Conservation (phyloP, 2,888 invertebrate species). For the Polietes domitor region DNA sequence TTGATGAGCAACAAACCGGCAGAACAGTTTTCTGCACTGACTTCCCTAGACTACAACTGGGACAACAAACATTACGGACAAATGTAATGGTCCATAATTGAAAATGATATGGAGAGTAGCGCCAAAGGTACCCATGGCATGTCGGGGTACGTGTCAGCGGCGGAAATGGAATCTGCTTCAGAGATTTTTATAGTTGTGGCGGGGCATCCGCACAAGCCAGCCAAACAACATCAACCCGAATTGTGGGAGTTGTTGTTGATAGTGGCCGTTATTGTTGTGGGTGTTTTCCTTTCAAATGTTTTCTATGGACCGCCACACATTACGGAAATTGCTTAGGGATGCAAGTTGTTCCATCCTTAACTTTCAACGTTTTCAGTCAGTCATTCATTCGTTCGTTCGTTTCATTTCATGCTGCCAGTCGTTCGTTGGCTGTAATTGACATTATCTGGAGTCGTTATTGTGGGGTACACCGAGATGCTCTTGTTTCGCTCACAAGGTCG, state of each 20-base stretch:
- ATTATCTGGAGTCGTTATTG: slow-evolving; percentile 40
- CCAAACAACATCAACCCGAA: slow-evolving; percentile 17
- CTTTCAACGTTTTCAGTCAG: slow-evolving; percentile 6
- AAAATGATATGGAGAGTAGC: slow-evolving; percentile 55
- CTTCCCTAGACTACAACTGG: background rate
- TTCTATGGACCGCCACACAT: slow-evolving; percentile 24
- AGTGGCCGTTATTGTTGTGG: slow-evolving; percentile 56
- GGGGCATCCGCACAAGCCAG: background rate
- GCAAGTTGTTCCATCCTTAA: slow-evolving; percentile 30
- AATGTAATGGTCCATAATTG: slow-evolving; percentile 52
- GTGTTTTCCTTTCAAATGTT: slow-evolving; percentile 55
- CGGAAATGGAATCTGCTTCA: slow-evolving; percentile 61
- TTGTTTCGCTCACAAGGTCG: slow-evolving; percentile 24
- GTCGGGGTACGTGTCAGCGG: background rate
- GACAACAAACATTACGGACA: slow-evolving; percentile 16
- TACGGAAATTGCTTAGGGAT: slow-evolving; percentile 65
- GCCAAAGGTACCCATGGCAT: slow-evolving; percentile 36
- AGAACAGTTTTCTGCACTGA: too few relatives aligned
- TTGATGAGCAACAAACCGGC: too few relatives aligned
- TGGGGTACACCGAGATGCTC: slow-evolving; percentile 13
- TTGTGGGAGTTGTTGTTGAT: slow-evolving; percentile 46
- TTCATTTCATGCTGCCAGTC: slow-evolving; percentile 25
- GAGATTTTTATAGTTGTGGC: slow-evolving; percentile 40
- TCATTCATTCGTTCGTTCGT: background rate
- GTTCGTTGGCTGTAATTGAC: slow-evolving; percentile 52